Conservation (phyloP, 2,797 vertebrate species). For the Mormyrops boulengeri region DNA sequence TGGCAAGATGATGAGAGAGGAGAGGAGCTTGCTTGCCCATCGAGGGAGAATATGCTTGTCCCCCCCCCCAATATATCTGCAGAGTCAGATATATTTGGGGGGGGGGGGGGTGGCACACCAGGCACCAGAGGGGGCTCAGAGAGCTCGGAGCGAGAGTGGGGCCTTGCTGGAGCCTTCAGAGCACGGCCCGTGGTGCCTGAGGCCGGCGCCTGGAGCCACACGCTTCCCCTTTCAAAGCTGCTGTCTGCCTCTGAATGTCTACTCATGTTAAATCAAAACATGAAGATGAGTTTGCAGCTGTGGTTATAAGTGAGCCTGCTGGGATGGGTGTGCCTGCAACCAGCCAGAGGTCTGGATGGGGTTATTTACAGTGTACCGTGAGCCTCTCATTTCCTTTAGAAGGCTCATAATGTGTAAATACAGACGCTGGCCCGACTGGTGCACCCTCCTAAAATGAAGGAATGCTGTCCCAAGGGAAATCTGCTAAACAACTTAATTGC, state of each 20-base stretch:
- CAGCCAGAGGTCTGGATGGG: background rate
- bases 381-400: background rate
- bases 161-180: background rate
- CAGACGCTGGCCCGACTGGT: constrained; percentile 33
- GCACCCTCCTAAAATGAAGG: constrained; percentile 32
- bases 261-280: background rate
- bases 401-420: constrained; percentile 35
- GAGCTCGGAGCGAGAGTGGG: background rate
- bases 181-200: background rate
- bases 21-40: background rate
- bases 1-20: background rate
- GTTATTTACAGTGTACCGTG: background rate
- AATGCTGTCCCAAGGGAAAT: constrained; percentile 37
- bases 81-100: background rate
- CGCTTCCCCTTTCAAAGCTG: background rate
- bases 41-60: background rate
- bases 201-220: background rate
- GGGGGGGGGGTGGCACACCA: background rate
- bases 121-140: background rate
- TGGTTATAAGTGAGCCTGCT: background rate
- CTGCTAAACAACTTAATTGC: constrained; percentile 39
- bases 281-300: background rate
- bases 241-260: background rate
- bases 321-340: background rate
- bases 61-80: too few species aligned